Evolutionary conservation across 2,113 vertebrate species (phyloP), one percentile per base, ranked within the genome.

Genomic region (Eublepharis macularius): DNA sequence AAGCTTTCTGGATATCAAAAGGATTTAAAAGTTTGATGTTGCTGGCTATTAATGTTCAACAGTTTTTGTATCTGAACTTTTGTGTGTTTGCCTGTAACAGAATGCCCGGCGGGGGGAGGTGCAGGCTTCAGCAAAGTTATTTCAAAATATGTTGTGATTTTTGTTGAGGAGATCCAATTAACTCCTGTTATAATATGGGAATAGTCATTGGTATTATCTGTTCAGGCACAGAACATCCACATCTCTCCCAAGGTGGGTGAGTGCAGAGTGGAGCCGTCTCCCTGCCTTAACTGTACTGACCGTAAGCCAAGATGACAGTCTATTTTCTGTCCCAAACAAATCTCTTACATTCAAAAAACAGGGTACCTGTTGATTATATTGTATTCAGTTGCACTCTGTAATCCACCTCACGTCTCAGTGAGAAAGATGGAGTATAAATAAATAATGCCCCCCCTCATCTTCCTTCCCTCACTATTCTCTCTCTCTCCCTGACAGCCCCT

Each of bases 1-100:
- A 85, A 73, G 32, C 57, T 87, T 92, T 39, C 47, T 80, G 69
- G 83, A 91, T 87, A 81, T 34, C 39, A 84, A 81, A 65, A 76
- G 70, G 82, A 9, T 86, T 92, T 81, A 36, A 47, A 32, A 75
- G 14, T 88, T 92, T 76, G 49, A 57, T 17, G 60, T 7, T 43
- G 60, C 45, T 24, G 81, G 12, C 69, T 49, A 21, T 90, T 16
- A 75, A 54, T 51, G 84, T 86, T 12, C 81, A 74, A 19, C 34
- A 68, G 2, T 83, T 24, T 17, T 83, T 87, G 47, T 78, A 54
- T 87, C 70, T 86, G 79, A 86, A 76, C 63, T 43, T 76, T 32
- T 74, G 9, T 39, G 54, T 5, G 39, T 45, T 43, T 54, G 51
- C 70, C 41, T 34, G 49, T 2, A 43, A n/a, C n/a, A n/a, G n/a